Evolutionary conservation across 1,140 invertebrate genomes (phyloP), one percentile per base, ranked within the genome.

Genomic region (Meteorus sp.): DNA sequence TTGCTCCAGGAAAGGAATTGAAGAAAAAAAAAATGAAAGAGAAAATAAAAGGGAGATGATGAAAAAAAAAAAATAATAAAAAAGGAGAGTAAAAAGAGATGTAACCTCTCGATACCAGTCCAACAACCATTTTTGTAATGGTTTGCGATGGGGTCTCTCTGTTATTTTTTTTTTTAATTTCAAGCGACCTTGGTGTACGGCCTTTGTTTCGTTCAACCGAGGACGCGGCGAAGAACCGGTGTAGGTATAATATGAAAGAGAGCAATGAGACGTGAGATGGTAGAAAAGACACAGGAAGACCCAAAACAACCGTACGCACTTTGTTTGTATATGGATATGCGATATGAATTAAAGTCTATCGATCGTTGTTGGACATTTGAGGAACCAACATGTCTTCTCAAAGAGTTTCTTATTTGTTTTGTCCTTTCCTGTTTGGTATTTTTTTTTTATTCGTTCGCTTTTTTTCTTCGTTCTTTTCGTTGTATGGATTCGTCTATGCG

Each of bases 341-440:
- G 20, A 57, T 17, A 27, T 57, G 9, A 37, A 57, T 50, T 50
- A 57, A 57, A 56, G 50, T 50, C 44, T 19, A 56, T 56, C 44
- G 55, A 48, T 56, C 43, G 44, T 13, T 35, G n/a, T n/a, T 17
- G 39, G 31, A 25, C 27, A 29, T 29, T 29, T 29, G 9, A 29
- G 27, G 27, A 29, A 4, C 4, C 4, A 5, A 9, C 4, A 9
- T 5, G 27, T 9, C 27, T 29, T 29, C 4, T 29, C 27, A 29
- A 5, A 5, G 27, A 4, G 4, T 29, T 5, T 29, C 9, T 29
- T 9, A 29, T 7, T 48, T n/a, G n/a, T n/a, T n/a, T n/a, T n/a
- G n/a, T n/a, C n/a, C n/a, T n/a, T n/a, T n/a, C n/a, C n/a, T n/a
- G n/a, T n/a, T n/a, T n/a, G n/a, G n/a, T n/a, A n/a, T n/a, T n/a